phyloP scores from a whole-genome alignment of 2,113 vertebrate species.

The Heptranchias perlo region DNA sequence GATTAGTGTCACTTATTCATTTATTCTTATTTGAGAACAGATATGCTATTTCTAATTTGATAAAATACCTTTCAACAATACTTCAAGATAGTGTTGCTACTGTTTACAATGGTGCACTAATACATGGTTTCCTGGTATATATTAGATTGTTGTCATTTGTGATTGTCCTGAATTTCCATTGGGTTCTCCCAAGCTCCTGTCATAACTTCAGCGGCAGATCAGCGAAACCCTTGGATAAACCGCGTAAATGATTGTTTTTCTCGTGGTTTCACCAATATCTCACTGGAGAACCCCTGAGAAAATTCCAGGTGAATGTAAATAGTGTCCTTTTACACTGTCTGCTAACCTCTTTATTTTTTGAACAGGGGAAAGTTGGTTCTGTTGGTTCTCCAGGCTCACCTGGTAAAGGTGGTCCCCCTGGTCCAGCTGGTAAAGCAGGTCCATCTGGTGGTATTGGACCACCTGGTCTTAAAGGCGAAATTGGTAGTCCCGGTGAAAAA shows the following conservation, averaged over 20 bases:
- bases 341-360: not conserved
- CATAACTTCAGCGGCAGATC: not conserved
- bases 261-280: not conserved
- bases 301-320: not conserved
- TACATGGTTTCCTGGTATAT: not conserved
- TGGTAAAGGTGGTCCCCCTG: not conserved
- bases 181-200: not conserved
- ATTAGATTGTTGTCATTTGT: not conserved
- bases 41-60: not conserved
- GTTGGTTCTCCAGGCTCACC: not conserved
- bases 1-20: not conserved
- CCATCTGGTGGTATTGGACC: not conserved
- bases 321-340: not conserved
- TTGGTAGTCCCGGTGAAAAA: not conserved
- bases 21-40: not conserved
- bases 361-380: not conserved
- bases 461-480: not conserved
- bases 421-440: not conserved
- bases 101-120: not conserved
- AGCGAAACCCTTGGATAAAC: not conserved
- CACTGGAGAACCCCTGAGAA: not conserved
- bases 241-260: not conserved
- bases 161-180: not conserved
- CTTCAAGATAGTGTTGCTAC: not conserved
- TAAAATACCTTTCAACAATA: not conserved